Percentiles rank a stretch among this genome's conserved stretches.
These are phyloP conservation scores for Himalopsyche kuldschensis DNA, from an alignment of 2,888 invertebrate species.

Conservation along the genomic window DNA sequence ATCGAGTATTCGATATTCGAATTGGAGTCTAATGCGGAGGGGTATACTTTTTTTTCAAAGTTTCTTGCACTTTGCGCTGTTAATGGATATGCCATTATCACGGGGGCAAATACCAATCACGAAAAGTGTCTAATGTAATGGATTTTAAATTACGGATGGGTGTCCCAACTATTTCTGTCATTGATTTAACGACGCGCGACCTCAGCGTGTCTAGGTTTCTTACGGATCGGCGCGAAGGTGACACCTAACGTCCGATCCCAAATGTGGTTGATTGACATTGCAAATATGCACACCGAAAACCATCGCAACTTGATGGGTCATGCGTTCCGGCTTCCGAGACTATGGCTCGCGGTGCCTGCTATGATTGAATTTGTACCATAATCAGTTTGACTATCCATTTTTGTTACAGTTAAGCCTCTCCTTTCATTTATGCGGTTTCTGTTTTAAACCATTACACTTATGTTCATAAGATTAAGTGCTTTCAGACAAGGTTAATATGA, in stretches of 20 bases:
- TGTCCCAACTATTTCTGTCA: conserved; percentile 19
- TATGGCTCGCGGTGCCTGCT: background rate
- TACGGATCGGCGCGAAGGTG: conserved; percentile 22
- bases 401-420: too few species aligned
- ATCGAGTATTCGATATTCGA: too few species aligned
- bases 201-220: conserved; percentile 7
- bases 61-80: background rate
- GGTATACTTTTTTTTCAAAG: background rate
- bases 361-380: too few species aligned
- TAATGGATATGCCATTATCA: background rate
- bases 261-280: conserved; percentile 25
- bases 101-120: background rate
- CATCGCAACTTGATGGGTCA: background rate
- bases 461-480: too few species aligned
- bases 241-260: background rate
- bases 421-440: too few species aligned
- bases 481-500: too few species aligned
- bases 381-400: too few species aligned
- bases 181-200: conserved; percentile 28
- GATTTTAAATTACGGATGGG: conserved; percentile 10
- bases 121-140: conserved; percentile 13
- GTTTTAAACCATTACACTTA: too few species aligned
- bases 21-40: too few species aligned
- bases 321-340: background rate
- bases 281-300: background rate